Base-by-base conservation (phyloP, 2,113 vertebrate genomes). In the Dolichotis patagonum region DNA sequence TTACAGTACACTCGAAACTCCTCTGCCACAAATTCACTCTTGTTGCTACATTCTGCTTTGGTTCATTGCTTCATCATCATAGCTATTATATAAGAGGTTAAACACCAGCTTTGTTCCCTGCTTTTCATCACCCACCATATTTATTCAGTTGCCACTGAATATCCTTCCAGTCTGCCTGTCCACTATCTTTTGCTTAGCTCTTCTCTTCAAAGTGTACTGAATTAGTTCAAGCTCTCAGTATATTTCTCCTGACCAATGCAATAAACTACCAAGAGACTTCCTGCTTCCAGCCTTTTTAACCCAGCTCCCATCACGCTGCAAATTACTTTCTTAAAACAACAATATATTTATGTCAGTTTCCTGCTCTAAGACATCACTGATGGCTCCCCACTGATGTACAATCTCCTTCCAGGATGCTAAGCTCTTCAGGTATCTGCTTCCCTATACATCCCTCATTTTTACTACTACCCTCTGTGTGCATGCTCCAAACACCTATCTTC, bases 301-400 rank as follows among this genome's bases (percentile, higher is more conserved):
- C 56, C 84, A 88, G 35, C 20, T 90, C 85, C 93, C 20, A 58
- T 73, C 92, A 83, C 20, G 56, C 67, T 94, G 54, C 28, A 94
- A 94, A 97, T 85, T 90, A 96, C 75, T 69, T 82, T 88, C 93
- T 77, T 96, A 91, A 97, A 97, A 91, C 83, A 90, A 89, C 28
- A 11, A 71, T 90, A 58, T 89, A 88, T 91, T 94, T 91, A 52
- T 38, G n/a, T 89, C 80, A 62, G 65, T 83, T 88, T 77, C 60
- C 58, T 94, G 85, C 41, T 95, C 35, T 46, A 63, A 97, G 56
- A 90, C 62, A 93, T 80, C 65, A 83, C 67, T 84, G 62, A 88
- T 69, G 58, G 7, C 7, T 80, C 80, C 65, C 32, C 60, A 60
- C 28, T 86, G 86, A 54, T 16, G 62, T 35, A 97, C 13, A 95